A percentile compares a stretch with the other conserved stretches of the same genome.
Conservation (phyloP, 2,888 invertebrate genomes). For the Xylocampa areola region DNA sequence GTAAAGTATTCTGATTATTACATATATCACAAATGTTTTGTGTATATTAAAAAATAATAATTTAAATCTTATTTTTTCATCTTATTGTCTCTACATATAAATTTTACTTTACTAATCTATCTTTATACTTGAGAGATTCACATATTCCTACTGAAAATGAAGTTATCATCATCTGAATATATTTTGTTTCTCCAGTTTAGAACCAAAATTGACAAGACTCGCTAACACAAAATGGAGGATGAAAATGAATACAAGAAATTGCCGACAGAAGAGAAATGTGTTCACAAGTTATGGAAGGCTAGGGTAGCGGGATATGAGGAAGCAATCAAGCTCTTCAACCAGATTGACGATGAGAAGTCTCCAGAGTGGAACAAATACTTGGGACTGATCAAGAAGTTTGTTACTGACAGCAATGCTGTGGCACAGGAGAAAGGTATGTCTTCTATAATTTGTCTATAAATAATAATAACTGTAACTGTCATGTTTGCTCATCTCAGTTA, state of each 20-base stretch:
- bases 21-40: no score
- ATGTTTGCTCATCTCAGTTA: no score
- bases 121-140: no score
- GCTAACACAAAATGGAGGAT: conserved; percentile 92
- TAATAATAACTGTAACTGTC: no score
- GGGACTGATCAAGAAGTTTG: conserved; percentile 98
- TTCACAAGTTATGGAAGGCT: conserved; percentile 99
- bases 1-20: no score
- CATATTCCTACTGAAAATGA: no score
- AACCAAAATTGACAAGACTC: conserved; percentile 55
- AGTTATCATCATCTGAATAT: no score
- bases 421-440: conserved; percentile 97
- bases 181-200: conserved; percentile 21
- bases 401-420: conserved; percentile 97
- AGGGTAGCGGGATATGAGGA: conserved; percentile 98
- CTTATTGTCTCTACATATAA: no score
- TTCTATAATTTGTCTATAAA: background rate
- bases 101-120: no score
- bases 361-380: conserved; percentile 97
- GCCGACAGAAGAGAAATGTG: conserved; percentile 96
- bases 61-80: no score
- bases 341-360: conserved; percentile 97
- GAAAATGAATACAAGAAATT: conserved; percentile 96
- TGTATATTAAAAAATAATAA: no score
- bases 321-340: conserved; percentile 95